A percentile compares a stretch with the other conserved stretches of the same genome.
Evolutionary conservation across 2,888 invertebrate genomes (phyloP).

Genomic region (Corythucha ciliata): DNA sequence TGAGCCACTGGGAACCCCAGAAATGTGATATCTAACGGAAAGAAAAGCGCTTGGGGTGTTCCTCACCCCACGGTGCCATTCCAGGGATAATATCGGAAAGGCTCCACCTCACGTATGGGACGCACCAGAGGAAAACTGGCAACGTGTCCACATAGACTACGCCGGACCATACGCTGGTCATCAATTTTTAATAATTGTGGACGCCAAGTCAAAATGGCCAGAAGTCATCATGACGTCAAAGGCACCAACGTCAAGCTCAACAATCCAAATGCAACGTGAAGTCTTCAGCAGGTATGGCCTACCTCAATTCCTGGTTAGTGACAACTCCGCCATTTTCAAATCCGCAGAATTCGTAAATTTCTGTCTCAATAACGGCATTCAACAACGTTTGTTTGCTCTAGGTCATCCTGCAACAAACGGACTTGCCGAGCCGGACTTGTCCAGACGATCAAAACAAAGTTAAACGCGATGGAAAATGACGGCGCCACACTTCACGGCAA

Average conservation of each 20-base stretch:
- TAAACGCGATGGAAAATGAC: slow-evolving; percentile 18
- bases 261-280: slow-evolving; percentile 20
- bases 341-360: slow-evolving; percentile 24
- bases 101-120: slow-evolving; percentile 3
- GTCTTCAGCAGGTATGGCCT: slow-evolving; percentile 24
- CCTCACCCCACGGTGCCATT: too few relatives aligned
- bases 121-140: slow-evolving; percentile 26
- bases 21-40: too few relatives aligned
- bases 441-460: slow-evolving; percentile 24
- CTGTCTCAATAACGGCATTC: slow-evolving; percentile 23
- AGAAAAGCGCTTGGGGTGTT: too few relatives aligned
- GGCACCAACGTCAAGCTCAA: slow-evolving; percentile 19
- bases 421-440: slow-evolving; percentile 31
- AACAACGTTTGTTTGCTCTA: slow-evolving; percentile 25
- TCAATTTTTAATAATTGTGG: slow-evolving; percentile 32
- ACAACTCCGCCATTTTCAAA: slow-evolving; percentile 30
- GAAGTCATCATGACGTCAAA: not conserved
- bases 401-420: slow-evolving; percentile 31
- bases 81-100: not conserved
- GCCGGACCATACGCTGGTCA: slow-evolving; percentile 32
- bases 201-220: slow-evolving; percentile 28
- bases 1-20: too few relatives aligned
- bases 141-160: slow-evolving; percentile 34
- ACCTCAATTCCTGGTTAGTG: slow-evolving; percentile 20
- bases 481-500: too few relatives aligned